Percentiles rank a stretch among this genome's conserved stretches.
These are phyloP conservation scores for Beaufortia kweichowensis DNA, from an alignment of 2,113 vertebrate species.

Conservation along the genomic window DNA sequence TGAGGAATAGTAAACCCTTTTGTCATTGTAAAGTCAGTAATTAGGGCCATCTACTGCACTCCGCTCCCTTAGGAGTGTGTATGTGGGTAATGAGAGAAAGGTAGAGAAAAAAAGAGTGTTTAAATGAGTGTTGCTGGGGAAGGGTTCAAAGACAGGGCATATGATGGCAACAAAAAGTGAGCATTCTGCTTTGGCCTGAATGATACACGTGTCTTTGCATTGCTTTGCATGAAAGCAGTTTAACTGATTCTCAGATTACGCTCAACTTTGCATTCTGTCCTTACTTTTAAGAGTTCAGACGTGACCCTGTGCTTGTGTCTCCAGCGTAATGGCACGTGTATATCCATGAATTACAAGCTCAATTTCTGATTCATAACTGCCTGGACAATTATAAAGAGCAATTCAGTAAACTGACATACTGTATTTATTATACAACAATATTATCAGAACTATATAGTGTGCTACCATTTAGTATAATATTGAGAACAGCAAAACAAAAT, in stretches of 20 bases:
- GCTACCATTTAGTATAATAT: too few species aligned
- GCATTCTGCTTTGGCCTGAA: constrained; percentile 43
- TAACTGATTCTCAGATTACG: constrained; percentile 68
- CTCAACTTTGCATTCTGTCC: constrained; percentile 67
- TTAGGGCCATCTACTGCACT: constrained; percentile 62
- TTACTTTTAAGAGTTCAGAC: constrained; percentile 47
- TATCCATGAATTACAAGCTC: neutral
- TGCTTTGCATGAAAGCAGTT: constrained; percentile 68
- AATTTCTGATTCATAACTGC: neutral
- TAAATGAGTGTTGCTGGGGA: constrained; percentile 29
- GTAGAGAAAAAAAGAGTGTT: constrained; percentile 46
- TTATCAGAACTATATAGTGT: too few species aligned
- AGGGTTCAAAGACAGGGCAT: constrained; percentile 73
- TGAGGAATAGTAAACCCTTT: constrained; percentile 69
- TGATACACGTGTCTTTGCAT: constrained; percentile 64
- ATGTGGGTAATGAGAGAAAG: neutral
- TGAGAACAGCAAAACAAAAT: too few species aligned
- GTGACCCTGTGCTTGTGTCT: neutral
- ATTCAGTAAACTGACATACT: neutral
- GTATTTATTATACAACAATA: neutral
- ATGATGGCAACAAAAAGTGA: constrained; percentile 57
- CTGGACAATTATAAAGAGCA: neutral
- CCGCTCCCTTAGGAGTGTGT: neutral
- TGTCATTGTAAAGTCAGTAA: constrained; percentile 64
- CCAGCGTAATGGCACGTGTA: neutral